A percentile compares a stretch with the other conserved stretches of the same genome.
Evolutionary conservation across 2,888 invertebrate species (phyloP).

Genomic region (Morinoia aosen): DNA sequence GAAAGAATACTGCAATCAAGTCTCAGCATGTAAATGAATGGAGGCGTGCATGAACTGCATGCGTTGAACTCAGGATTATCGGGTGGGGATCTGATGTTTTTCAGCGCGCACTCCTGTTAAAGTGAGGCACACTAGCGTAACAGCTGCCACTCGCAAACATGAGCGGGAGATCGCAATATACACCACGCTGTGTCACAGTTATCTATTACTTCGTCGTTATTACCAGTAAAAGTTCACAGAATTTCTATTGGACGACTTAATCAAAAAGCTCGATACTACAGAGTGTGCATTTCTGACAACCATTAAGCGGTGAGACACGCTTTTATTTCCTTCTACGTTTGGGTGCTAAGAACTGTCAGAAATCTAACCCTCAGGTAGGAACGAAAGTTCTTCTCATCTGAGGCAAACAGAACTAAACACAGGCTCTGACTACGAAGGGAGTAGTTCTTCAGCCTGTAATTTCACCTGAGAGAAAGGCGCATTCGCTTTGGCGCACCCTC

Average conservation of each 20-base stretch:
- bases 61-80: not conserved
- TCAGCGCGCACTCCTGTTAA: too few relatives aligned
- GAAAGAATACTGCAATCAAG: not conserved
- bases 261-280: not conserved
- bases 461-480: not conserved
- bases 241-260: not conserved
- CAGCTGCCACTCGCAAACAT: not conserved
- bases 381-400: not conserved
- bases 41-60: not conserved
- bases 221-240: not conserved
- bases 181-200: not conserved
- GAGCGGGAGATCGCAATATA: not conserved
- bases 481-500: not conserved
- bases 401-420: not conserved
- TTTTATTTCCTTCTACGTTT: not conserved
- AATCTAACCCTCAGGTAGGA: not conserved
- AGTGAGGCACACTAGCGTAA: not conserved
- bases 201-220: not conserved
- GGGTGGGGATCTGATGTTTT: too few relatives aligned
- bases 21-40: not conserved
- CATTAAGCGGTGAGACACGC: not conserved
- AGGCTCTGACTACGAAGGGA: not conserved
- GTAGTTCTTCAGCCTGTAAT: not conserved
- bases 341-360: not conserved
- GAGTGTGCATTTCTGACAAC: not conserved